phyloP scores from a whole-genome alignment of 1,140 invertebrate species.

The Lithobius niger region DNA sequence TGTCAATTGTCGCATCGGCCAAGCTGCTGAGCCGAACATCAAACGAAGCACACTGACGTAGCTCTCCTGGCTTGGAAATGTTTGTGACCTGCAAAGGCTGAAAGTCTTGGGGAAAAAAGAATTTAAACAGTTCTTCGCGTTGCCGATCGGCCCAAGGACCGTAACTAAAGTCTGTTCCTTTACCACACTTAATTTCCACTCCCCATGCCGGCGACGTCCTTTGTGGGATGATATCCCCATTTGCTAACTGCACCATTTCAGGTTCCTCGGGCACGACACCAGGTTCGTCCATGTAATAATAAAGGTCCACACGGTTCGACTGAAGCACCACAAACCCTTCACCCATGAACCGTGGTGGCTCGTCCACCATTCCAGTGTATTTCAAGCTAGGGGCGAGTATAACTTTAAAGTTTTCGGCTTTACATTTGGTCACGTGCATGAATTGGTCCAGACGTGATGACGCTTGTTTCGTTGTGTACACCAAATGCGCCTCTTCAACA shows the following conservation, averaged over 20 bases:
- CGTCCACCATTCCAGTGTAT: conserved; percentile 82
- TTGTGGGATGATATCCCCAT: conserved; percentile 75
- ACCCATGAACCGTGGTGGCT: conserved; percentile 93
- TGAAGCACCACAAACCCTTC: conserved; percentile 95
- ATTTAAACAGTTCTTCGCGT: conserved; percentile 85
- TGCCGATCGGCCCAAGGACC: conserved; percentile 97
- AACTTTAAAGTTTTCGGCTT: conserved; percentile 82
- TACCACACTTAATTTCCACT: conserved; percentile 89
- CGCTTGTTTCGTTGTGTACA: conserved; percentile 89
- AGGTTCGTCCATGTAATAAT: conserved; percentile 94
- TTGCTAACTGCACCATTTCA: conserved; percentile 74
- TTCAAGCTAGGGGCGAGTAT: conserved; percentile 86
- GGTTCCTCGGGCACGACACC: conserved; percentile 77
- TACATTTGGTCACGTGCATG: conserved; percentile 91
- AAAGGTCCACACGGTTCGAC: conserved; percentile 84
- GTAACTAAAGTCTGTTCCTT: conserved; percentile 94
- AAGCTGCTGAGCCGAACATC: conserved; percentile 81
- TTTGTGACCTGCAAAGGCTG: conserved; percentile 37
- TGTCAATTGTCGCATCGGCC: conserved; percentile 83
- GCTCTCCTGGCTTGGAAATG: conserved; percentile 67
- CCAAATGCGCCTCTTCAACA: conserved; percentile 86
- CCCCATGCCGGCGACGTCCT: conserved; percentile 87
- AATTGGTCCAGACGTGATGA: conserved; percentile 84
- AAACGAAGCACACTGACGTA: conserved; percentile 75
- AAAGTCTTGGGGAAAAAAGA: conserved; percentile 89